Base-by-base conservation (phyloP, 2,113 vertebrate genomes). In the Bufo gargarizans region DNA sequence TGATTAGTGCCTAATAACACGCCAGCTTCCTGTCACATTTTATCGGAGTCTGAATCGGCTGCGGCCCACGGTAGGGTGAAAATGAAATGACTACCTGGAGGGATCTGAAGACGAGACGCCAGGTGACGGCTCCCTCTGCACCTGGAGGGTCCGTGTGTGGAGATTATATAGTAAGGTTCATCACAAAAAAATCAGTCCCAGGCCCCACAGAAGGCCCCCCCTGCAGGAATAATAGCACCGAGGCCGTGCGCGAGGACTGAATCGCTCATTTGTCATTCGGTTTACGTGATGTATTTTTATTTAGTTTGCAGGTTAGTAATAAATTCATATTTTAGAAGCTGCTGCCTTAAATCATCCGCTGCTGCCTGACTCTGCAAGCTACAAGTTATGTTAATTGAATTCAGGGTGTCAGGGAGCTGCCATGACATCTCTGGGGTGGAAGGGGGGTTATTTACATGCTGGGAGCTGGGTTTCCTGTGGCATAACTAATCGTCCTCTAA, bases 1-100 rank as follows among this genome's bases (percentile, higher is more conserved):
- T 83, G 81, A 83, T 83, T 83, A 83, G 45, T 6, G 61, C 9
- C 59, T 65, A 67, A 82, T 67, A 82, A 50, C 81, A 45, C 20
- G 0, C 58, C 81, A 3, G 58, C 20, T 11, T 45, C 22, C 55
- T n/a, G 81, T 67, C 59, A 63, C 12, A 22, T 12, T 22, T 14
- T 86, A 20, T 47, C 55, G 49, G 71, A 56, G 43, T 17, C 50
- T 33, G 59, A 86, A 45, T 78, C 22, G 43, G 77, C 85, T 69
- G 59, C 76, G 55, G 53, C 16, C 6, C 74, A 47, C 85, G 72
- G 50, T 3, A 8, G 4, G 20, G 85, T 11, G 22, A 12, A 43
- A 56, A 71, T 55, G n/a, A 55, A 67, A 80, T 86, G 47, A 78
- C 77, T 33, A 67, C 85, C 61, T 19, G 17, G 43, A 12, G 11